These are phyloP conservation scores for Bergia sp. DNA, from an alignment of 92 coral and sea anemone genomes.

Conservation along the genomic window DNA sequence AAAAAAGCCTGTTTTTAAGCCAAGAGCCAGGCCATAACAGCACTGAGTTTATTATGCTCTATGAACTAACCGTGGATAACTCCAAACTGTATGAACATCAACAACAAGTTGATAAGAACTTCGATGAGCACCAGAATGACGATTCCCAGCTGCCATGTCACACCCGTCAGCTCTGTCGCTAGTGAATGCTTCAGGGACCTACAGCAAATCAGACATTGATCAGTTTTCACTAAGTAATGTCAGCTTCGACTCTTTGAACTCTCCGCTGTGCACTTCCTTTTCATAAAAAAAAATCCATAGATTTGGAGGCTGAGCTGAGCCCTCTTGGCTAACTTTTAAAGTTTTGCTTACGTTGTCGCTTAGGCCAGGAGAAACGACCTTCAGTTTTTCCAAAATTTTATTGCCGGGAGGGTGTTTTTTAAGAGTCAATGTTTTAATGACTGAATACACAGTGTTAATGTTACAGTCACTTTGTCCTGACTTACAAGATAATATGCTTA, in stretches of 20 bases:
- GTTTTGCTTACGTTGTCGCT: too few species aligned
- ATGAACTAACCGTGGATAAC: constrained; percentile 64
- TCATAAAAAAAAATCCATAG: too few species aligned
- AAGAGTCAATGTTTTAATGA: too few species aligned
- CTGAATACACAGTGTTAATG: too few species aligned
- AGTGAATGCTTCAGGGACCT: constrained; percentile 70
- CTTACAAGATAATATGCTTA: too few species aligned
- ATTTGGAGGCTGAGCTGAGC: too few species aligned
- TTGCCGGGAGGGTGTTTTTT: too few species aligned
- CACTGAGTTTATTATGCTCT: background rate
- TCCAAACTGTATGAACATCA: constrained; percentile 70
- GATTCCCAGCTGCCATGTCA: constrained; percentile 80
- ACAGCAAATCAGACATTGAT: background rate
- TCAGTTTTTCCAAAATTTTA: too few species aligned
- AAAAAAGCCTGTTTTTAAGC: background rate
- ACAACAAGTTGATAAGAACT: constrained; percentile 68
- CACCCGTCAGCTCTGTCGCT: constrained; percentile 77
- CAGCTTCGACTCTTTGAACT: background rate
- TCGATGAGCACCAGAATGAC: constrained; percentile 78
- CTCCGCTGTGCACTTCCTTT: background rate
- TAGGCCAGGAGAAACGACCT: too few species aligned
- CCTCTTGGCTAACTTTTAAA: too few species aligned
- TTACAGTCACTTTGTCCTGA: too few species aligned
- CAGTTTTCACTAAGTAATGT: background rate
- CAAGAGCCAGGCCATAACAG: too few species aligned